Base-by-base conservation (phyloP, 2,888 invertebrate species). In the Corythucha ciliata region DNA sequence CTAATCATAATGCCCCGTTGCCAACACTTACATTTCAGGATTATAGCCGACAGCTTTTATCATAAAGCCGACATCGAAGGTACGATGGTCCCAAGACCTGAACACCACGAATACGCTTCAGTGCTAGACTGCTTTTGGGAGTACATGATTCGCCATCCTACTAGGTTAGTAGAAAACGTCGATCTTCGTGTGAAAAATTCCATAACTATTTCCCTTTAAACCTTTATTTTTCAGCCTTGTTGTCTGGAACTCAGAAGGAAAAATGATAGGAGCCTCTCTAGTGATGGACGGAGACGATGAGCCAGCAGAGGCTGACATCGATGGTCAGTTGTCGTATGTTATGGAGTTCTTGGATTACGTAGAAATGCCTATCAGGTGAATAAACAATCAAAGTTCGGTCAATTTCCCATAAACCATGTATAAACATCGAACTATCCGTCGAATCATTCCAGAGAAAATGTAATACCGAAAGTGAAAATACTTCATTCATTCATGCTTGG, bases 401-500 rank as follows among this genome's bases (percentile, higher is more conserved):
- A 12, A 10, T 29, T 10, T 10, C 10, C 10, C 29, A 29, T 29
- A 29, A 10, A 29, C 10, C 29, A 29, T 29, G 12, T 10, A 29
- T 10, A 10, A 29, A 29, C 29, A 29, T 10, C 10, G 12, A 12
- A 10, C 12, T 12, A 29, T 29, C 12, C 12, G 12, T 36, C 14
- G 12, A 16, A 12, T 16, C 10, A 12, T 36, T 36, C 14, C 36
- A 51, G 51, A 16, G 49, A 51, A 34, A 45, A 51, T 10, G 36
- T 47, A 4, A 37, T 83, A 46, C 81, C 82, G 0, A 70, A 74
- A 58, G 80, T 80, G n/a, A 72, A 77, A 60, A 76, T 89, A 36
- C 72, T 89, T 1, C 88, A 90, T 63, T 81, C 82, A 1, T 88
- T 85, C 66, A 89, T 90, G 88, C 87, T 90, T 86, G 85, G 83